phyloP scores from a whole-genome alignment of 2,888 invertebrate genomes.

The Parnassius apollo region DNA sequence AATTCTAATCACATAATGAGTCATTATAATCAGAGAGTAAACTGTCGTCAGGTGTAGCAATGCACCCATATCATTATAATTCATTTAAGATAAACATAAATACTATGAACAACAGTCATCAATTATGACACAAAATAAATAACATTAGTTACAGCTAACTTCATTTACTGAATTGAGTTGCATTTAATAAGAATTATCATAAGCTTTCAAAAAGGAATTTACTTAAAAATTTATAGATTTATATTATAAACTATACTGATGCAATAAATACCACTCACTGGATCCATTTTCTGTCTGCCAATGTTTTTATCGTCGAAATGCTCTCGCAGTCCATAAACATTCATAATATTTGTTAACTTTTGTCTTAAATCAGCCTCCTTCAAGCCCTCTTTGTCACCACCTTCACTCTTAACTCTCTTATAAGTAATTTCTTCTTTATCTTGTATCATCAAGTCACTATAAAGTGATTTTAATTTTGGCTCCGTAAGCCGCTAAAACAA shows the following conservation, averaged over 20 bases:
- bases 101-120: background rate
- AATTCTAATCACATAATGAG: too few relatives aligned
- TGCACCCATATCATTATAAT: background rate
- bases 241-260: too few relatives aligned
- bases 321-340: conserved; percentile 88
- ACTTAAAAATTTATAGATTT: too few relatives aligned
- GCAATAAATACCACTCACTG: conserved; percentile 51
- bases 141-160: too few relatives aligned
- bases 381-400: conserved; percentile 92
- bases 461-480: conserved; percentile 91
- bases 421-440: conserved; percentile 94
- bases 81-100: background rate
- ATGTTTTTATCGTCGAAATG: conserved; percentile 87
- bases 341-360: conserved; percentile 91
- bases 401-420: conserved; percentile 91
- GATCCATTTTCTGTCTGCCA: conserved; percentile 79
- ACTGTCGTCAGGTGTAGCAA: background rate
- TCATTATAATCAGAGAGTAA: too few relatives aligned
- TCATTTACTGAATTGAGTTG: too few relatives aligned
- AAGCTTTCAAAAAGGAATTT: too few relatives aligned
- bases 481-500: conserved; percentile 87
- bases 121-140: background rate
- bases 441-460: conserved; percentile 93
- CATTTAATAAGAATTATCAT: too few relatives aligned
- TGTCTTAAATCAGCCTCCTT: conserved; percentile 90